Conservation (phyloP, 2,113 vertebrate genomes). For the Chauna torquata region DNA sequence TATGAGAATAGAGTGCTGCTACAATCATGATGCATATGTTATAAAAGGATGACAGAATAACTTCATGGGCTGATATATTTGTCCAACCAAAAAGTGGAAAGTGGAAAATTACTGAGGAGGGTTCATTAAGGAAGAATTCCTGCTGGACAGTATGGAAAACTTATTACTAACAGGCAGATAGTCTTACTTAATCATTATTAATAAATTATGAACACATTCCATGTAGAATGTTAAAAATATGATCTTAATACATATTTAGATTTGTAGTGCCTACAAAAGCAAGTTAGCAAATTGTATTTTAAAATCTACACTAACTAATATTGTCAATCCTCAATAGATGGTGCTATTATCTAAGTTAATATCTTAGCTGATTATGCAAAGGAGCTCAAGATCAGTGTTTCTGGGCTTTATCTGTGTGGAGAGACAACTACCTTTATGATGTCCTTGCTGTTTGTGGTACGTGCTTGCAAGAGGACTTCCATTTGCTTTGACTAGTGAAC, state of each 20-base stretch:
- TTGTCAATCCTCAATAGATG: slow-evolving; percentile 66
- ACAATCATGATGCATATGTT: not conserved
- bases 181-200: not conserved
- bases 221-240: not conserved
- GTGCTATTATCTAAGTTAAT: slow-evolving; percentile 69
- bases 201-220: not conserved
- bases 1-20: not conserved
- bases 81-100: not conserved
- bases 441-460: not conserved
- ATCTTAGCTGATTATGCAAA: slow-evolving; percentile 44
- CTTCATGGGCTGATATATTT: not conserved
- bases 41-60: not conserved
- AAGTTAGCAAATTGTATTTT: not conserved
- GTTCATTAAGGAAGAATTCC: not conserved
- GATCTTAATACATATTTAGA: not conserved
- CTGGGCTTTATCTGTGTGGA: not conserved
- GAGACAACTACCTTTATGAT: not conserved
- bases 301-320: not conserved
- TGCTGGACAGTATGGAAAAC: not conserved
- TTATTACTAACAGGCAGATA: not conserved
- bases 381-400: not conserved
- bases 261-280: not conserved
- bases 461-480: not conserved
- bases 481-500: not conserved
- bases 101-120: not conserved